Conservation (phyloP, 2,797 vertebrate genomes). For the Cuniculus paca region DNA sequence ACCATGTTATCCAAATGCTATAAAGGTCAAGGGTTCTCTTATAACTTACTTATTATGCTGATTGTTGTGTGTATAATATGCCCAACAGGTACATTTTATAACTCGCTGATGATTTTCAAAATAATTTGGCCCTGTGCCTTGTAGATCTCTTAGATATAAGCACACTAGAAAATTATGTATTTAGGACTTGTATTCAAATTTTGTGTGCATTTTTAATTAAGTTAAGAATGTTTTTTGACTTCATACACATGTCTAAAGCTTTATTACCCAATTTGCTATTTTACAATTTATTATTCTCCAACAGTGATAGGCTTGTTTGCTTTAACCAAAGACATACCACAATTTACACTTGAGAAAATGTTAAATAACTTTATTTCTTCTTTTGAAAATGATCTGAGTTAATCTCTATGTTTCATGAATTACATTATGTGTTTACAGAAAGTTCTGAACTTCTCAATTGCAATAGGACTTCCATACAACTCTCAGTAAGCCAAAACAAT, state of each 20-base stretch:
- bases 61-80: neutral
- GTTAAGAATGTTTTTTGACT: neutral
- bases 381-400: neutral
- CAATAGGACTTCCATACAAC: neutral
- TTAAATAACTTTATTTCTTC: neutral
- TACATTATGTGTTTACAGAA: neutral
- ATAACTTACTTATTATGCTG: neutral
- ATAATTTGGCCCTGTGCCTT: neutral
- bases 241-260: neutral
- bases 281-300: neutral
- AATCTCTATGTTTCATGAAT: neutral
- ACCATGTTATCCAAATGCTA: constrained; percentile 21
- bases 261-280: neutral
- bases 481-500: neutral
- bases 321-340: neutral
- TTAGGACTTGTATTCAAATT: neutral
- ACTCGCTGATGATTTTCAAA: neutral
- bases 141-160: neutral
- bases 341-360: neutral
- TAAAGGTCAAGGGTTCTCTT: neutral
- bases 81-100: neutral
- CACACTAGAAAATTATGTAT: neutral
- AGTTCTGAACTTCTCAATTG: neutral
- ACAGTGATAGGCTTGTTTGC: neutral
- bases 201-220: neutral